Conservation (phyloP, 2,113 vertebrate species). For the Alethe castanea region DNA sequence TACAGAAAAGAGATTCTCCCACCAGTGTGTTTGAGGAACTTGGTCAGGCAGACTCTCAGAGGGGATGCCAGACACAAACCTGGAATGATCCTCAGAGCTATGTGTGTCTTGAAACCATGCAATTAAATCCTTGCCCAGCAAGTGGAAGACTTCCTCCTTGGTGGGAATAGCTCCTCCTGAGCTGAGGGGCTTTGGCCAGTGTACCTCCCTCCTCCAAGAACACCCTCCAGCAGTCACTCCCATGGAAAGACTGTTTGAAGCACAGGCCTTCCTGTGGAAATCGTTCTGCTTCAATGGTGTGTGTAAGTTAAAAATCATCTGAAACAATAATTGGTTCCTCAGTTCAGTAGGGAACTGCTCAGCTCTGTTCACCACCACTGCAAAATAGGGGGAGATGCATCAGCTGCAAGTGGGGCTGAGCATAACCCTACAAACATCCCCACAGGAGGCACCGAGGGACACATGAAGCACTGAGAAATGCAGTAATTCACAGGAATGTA, state of each 20-base stretch:
- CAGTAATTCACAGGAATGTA: neutral
- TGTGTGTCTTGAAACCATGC: accelerated
- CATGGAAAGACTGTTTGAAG: neutral
- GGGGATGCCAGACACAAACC: neutral
- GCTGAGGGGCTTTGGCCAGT: neutral
- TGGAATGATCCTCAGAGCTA: neutral
- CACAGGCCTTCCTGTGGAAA: neutral
- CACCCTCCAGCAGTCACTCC: neutral
- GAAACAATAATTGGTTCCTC: neutral
- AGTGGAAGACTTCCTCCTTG: neutral
- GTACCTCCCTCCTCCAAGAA: neutral
- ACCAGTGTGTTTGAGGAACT: neutral
- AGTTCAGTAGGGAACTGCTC: neutral
- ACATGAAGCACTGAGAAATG: neutral
- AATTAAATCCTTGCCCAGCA: neutral
- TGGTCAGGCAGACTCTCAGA: neutral
- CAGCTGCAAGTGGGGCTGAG: neutral
- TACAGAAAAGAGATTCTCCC: neutral
- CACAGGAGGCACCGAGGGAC: accelerated
- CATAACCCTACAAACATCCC: accelerated
- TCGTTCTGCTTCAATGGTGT: neutral
- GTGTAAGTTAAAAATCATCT: neutral
- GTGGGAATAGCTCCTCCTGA: neutral
- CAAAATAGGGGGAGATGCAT: neutral
- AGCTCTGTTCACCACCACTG: neutral